A percentile compares a stretch with the other conserved stretches of the same genome.
Evolutionary conservation across 2,113 vertebrate genomes (phyloP).

Genomic region (Sterrhoptilus dennistouni): DNA sequence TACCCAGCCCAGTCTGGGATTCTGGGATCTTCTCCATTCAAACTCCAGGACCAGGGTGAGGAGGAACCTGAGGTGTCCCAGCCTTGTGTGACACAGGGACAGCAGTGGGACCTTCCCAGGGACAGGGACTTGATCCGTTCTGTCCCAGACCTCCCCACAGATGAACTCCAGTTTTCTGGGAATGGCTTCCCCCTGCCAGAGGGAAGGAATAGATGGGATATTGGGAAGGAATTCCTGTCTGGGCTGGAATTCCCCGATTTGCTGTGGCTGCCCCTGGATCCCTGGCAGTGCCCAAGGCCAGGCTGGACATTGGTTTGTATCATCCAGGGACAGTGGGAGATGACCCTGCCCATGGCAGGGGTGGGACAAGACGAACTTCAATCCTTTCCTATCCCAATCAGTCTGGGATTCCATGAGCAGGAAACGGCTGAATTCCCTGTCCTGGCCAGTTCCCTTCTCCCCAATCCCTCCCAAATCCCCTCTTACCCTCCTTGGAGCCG

Average conservation of each 20-base stretch:
- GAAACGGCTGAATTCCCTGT: rapidly evolving
- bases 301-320: rapidly evolving
- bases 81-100: neutral
- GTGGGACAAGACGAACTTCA: rapidly evolving
- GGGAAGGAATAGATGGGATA: rapidly evolving
- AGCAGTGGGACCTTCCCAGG: neutral
- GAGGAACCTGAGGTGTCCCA: neutral
- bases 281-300: neutral
- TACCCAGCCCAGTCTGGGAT: no score
- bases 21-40: neutral
- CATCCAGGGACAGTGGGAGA: neutral
- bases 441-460: rapidly evolving
- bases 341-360: neutral
- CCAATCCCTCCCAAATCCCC: rapidly evolving
- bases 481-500: constrained; percentile 91
- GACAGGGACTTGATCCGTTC: no score
- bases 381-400: neutral
- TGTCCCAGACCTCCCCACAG: neutral
- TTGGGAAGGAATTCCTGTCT: neutral
- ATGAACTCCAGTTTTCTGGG: neutral
- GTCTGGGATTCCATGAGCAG: rapidly evolving
- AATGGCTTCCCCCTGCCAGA: neutral
- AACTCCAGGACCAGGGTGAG: no score
- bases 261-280: neutral
- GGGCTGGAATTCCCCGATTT: neutral